phyloP scores from a whole-genome alignment of 2,113 vertebrate species.

The Bufo gargarizans region DNA sequence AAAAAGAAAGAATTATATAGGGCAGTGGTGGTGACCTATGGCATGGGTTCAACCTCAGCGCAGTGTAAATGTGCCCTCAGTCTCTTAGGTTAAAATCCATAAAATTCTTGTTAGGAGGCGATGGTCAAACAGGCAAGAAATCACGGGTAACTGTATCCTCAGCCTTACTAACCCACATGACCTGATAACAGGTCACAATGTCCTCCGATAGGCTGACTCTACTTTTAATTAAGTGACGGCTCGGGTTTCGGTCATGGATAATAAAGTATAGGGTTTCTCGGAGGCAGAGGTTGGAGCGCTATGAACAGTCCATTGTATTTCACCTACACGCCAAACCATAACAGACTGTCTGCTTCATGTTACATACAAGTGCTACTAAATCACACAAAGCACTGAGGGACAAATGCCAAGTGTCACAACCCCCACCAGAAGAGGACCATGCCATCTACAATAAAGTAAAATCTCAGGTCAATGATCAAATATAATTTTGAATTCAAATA shows the following conservation, averaged over 20 bases:
- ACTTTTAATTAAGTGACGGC: constrained; percentile 11
- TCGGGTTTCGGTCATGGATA: background rate
- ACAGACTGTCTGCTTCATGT: background rate
- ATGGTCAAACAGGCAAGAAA: background rate
- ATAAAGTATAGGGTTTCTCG: background rate
- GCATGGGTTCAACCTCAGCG: no score
- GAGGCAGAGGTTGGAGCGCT: background rate
- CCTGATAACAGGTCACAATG: background rate
- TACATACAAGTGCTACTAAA: background rate
- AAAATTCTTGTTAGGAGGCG: no score
- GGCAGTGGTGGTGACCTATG: no score
- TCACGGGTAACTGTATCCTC: background rate
- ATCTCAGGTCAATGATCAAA: no score
- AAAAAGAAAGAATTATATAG: no score
- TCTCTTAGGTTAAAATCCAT: no score
- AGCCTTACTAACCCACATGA: background rate
- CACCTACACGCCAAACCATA: background rate
- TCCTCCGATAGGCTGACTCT: background rate
- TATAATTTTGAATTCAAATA: no score
- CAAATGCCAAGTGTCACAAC: background rate
- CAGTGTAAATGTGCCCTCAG: no score
- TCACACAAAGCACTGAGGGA: background rate
- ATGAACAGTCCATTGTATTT: constrained; percentile 33
- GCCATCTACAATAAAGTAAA: background rate
- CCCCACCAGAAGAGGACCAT: background rate